Conservation (phyloP, 2,888 invertebrate species). For the Catonia carolina region DNA sequence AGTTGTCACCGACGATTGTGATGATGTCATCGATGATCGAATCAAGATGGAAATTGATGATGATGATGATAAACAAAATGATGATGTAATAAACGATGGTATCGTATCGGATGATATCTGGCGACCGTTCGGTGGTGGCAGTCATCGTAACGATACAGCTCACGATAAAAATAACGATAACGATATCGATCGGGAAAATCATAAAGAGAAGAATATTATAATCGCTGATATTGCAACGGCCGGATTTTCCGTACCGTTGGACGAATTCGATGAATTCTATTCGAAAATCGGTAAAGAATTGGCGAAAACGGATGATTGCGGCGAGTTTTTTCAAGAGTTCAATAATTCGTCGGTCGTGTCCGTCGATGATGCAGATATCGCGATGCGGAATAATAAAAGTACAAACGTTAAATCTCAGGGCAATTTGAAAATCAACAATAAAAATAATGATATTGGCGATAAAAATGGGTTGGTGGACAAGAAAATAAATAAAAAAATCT, state of each 20-base stretch:
- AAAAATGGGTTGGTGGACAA: too few species aligned
- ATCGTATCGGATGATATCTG: too few species aligned
- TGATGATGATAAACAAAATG: slow-evolving; percentile 6
- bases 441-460: too few species aligned
- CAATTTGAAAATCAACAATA: not conserved
- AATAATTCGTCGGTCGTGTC: not conserved
- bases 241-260: slow-evolving; percentile 5
- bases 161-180: too few species aligned
- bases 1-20: too few species aligned
- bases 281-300: slow-evolving; percentile 7
- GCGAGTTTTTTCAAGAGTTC: slow-evolving; percentile 6
- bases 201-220: not conserved
- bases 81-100: not conserved
- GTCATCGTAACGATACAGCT: too few species aligned
- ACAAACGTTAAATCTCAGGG: slow-evolving; percentile 32
- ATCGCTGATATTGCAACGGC: not conserved
- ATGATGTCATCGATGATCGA: not conserved
- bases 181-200: slow-evolving; percentile 14
- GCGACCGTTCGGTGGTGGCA: too few species aligned
- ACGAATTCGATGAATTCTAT: slow-evolving; percentile 13
- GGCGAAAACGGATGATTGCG: not conserved
- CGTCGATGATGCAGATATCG: not conserved
- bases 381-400: slow-evolving; percentile 15
- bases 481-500: too few species aligned
- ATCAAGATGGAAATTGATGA: slow-evolving; percentile 4